A percentile compares a stretch with the other conserved stretches of the same genome.
Evolutionary conservation across 1,140 invertebrate species (phyloP).

Genomic region (Drosophila sulfurigaster): DNA sequence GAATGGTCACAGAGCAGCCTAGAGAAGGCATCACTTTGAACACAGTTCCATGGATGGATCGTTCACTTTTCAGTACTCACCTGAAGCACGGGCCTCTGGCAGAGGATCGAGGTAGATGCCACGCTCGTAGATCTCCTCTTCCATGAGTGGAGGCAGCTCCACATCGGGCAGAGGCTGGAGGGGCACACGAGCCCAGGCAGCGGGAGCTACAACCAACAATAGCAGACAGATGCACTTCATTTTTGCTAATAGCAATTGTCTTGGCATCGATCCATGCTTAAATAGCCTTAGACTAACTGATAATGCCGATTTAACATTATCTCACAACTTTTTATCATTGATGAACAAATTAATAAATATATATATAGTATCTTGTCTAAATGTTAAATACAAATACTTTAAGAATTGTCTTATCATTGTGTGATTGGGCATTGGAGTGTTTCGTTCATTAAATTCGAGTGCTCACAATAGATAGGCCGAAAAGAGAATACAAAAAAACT

Average conservation of each 20-base stretch:
- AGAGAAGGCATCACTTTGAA: neutral
- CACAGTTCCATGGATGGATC: neutral
- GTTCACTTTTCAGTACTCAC: slow-evolving; percentile 20
- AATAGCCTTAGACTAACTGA: slow-evolving; percentile 51
- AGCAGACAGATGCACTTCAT: slow-evolving; percentile 64
- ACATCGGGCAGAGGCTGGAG: slow-evolving; percentile 49
- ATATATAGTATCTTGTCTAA: slow-evolving; percentile 29
- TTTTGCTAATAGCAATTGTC: slow-evolving; percentile 45
- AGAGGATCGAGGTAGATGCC: slow-evolving; percentile 45
- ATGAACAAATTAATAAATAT: slow-evolving; percentile 62
- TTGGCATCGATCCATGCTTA: slow-evolving; percentile 46
- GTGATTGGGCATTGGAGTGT: slow-evolving; percentile 26
- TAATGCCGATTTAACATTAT: slow-evolving; percentile 28
- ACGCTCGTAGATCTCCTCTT: slow-evolving; percentile 35
- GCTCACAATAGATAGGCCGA: slow-evolving; percentile 14
- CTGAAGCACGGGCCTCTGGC: slow-evolving; percentile 50
- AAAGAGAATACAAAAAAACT: neutral
- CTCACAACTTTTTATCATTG: neutral
- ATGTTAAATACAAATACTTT: slow-evolving; percentile 15
- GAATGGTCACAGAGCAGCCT: slow-evolving; percentile 73
- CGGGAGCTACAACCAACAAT: slow-evolving; percentile 51
- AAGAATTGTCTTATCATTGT: slow-evolving; percentile 20
- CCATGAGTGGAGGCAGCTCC: slow-evolving; percentile 55
- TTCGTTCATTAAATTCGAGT: slow-evolving; percentile 30
- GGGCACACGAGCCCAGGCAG: slow-evolving; percentile 63